These are phyloP conservation scores for Ptilorrhoa leucosticta DNA, from an alignment of 2,113 vertebrate genomes.

Conservation along the genomic window DNA sequence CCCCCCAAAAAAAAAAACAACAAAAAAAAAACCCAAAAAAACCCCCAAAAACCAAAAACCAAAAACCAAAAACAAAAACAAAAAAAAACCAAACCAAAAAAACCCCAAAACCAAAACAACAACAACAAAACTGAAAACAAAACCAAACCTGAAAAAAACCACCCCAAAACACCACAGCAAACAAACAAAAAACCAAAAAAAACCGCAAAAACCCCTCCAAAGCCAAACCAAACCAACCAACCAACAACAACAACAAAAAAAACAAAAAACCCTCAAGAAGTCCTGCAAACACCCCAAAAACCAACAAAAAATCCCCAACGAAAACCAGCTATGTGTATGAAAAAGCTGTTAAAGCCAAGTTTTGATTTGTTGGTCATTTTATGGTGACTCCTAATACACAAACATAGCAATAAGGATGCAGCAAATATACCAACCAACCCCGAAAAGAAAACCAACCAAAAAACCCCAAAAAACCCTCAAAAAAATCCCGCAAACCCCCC, in stretches of 20 bases:
- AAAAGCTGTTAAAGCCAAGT: not conserved
- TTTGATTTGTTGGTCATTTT: not conserved
- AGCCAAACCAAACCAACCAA: not conserved
- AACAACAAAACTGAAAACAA: not conserved
- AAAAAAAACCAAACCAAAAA: not conserved
- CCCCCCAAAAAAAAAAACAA: not conserved
- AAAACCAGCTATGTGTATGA: rapidly evolving
- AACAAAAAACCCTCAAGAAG: not conserved
- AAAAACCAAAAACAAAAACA: not conserved
- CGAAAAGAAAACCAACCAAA: too few relatives aligned
- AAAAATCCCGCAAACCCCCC: rapidly evolving
- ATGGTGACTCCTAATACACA: not conserved
- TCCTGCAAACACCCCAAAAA: not conserved
- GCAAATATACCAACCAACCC: too few relatives aligned
- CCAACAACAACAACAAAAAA: too few relatives aligned
- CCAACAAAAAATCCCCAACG: not conserved
- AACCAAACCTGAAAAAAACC: not conserved
- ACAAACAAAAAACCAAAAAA: too few relatives aligned
- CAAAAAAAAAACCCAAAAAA: not conserved
- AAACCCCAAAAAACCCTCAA: not conserved
- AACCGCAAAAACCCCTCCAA: not conserved
- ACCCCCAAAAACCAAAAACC: not conserved
- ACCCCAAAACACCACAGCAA: not conserved
- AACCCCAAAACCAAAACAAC: not conserved
- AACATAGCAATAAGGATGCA: too few relatives aligned